Evolutionary conservation across 2,888 invertebrate genomes (phyloP).

Genomic region (Phasia obesa): DNA sequence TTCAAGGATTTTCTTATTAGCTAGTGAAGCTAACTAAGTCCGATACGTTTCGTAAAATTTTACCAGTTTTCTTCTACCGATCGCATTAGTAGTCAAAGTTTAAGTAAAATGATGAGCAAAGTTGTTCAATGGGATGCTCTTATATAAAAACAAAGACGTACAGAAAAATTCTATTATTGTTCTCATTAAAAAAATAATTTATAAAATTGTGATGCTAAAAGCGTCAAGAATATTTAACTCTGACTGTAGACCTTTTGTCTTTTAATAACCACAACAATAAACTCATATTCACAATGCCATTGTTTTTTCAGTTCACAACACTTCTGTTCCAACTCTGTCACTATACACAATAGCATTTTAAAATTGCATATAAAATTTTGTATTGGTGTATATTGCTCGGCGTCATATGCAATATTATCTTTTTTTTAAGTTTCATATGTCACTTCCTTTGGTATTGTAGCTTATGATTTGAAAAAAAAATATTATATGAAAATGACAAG

Average conservation of each 20-base stretch:
- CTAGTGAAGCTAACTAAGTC: no score
- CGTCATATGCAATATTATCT: no score
- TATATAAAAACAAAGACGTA: neutral
- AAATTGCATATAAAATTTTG: neutral
- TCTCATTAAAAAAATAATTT: neutral
- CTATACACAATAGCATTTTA: neutral
- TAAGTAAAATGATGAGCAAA: no score
- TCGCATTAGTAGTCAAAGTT: no score
- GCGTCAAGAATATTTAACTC: neutral
- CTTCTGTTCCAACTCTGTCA: neutral
- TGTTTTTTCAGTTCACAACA: neutral
- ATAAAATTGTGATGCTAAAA: neutral
- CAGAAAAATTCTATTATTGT: neutral
- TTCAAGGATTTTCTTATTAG: no score
- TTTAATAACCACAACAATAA: neutral
- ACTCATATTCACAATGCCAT: neutral
- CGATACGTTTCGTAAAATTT: no score
- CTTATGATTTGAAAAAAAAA: no score
- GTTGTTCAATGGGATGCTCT: no score
- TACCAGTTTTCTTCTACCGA: no score
- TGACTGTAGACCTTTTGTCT: neutral
- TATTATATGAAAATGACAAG: no score
- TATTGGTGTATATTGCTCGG: neutral
- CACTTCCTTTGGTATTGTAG: no score
- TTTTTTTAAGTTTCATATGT: no score